phyloP scores from a whole-genome alignment of 2,888 invertebrate genomes.

The Chrysolina americana region DNA sequence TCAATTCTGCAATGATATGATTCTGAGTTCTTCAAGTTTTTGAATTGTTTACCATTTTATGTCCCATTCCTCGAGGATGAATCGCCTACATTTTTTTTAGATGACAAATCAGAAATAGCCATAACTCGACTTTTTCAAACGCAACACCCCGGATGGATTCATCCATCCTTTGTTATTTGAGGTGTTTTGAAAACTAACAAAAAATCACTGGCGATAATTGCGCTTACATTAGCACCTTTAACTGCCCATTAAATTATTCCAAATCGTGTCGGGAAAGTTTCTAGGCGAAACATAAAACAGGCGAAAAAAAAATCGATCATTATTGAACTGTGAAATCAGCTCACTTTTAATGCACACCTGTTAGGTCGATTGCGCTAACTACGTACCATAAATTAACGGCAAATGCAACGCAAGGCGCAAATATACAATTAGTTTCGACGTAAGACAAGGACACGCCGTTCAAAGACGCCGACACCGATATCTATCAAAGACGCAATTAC shows the following conservation, averaged over 20 bases:
- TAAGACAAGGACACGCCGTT: constrained; percentile 3
- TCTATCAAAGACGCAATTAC: constrained; percentile 6
- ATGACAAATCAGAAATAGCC: too few relatives aligned
- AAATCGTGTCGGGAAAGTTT: neutral
- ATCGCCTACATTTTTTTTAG: too few relatives aligned
- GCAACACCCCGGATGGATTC: too few relatives aligned
- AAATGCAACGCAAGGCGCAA: constrained; percentile 8
- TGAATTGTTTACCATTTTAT: too few relatives aligned
- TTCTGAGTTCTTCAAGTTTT: too few relatives aligned
- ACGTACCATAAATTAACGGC: neutral
- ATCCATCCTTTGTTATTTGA: too few relatives aligned
- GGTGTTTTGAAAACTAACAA: neutral
- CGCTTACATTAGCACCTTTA: neutral
- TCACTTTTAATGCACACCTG: constrained; percentile 11
- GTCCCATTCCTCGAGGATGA: too few relatives aligned
- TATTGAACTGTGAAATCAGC: constrained; percentile 5
- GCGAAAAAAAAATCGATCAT: neutral
- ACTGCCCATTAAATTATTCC: neutral
- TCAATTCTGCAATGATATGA: too few relatives aligned
- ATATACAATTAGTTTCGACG: constrained; percentile 8
- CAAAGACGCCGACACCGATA: neutral
- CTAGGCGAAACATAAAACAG: neutral
- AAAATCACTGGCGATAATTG: neutral
- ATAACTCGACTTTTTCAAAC: too few relatives aligned
- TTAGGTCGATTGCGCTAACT: constrained; percentile 9